Evolutionary conservation across 2,888 invertebrate species (phyloP), one percentile per base, ranked within the genome.

Genomic region (Eupithecia subumbrata): DNA sequence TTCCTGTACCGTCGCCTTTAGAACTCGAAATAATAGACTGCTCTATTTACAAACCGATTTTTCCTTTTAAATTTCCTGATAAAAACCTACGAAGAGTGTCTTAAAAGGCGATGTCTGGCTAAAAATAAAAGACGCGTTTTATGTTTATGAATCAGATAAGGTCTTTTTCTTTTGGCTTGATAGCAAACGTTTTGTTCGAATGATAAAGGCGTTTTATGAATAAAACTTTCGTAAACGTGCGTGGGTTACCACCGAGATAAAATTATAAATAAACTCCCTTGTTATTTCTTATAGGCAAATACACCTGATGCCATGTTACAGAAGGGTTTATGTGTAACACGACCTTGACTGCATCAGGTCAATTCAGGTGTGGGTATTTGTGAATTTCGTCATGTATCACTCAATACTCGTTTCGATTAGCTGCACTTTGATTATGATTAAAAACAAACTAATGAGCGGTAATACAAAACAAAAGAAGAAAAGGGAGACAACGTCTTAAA

Each of bases 101-200:
- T 82, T 82, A 82, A 81, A 83, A 81, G 82, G 72, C 78, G 73
- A 77, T 76, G 75, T 56, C 48, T 63, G 68, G 69, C 73, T 67
- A 37, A 40, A 37, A 64, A 69, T 60, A 71, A 34, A 66, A 5
- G 18, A 63, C 11, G 34, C 5, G 11, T 18, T 60, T 25, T 14
- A 25, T n/a, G 12, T 12, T 25, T 14, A 60, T 60, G 22, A 60
- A 25, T 25, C 25, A 14, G 25, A 25, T 60, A 25, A 60, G 52
- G n/a, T 22, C 5, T 60, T 60, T 56, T 25, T 60, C 5, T 60
- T 60, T 60, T 56, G 52, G 11, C 8, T 52, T 52, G 52, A 3
- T 52, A 52, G 1, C 8, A 22, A 52, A 56, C 22, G 4, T 56
- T 56, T 22, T 60, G 56, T 60, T 12, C 25, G 22, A 22, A 11